Evolutionary conservation across 2,113 vertebrate species (phyloP), one percentile per base, ranked within the genome.

Genomic region (Arvicanthis niloticus): DNA sequence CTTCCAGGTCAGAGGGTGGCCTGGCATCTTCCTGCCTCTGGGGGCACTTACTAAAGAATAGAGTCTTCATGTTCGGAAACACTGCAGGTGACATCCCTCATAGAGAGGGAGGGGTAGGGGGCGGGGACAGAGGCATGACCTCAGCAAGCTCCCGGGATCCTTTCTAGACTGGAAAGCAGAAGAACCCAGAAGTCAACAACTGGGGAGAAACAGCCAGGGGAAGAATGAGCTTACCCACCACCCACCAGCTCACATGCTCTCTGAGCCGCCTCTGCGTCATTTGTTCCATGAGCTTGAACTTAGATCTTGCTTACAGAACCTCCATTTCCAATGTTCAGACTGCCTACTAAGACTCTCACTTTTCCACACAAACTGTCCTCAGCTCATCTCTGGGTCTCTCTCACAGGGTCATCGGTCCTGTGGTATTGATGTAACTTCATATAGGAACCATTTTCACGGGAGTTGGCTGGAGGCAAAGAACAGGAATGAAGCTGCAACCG

Each of bases 401-500:
- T 51, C 53, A 51, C 12, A 37, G 1, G 11, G n/a, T 37, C 45
- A 58, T 85, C 16, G 51, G 3, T 88, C 93, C 29, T 34, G 62
- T 85, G 88, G 53, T 77, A 37, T 24, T 91, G 94, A 82, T 92
- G 45, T 81, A 60, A 94, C 51, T 89, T 58, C 70, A 93, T 91
- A 75, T 37, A 77, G 86, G 80, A 92, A 56, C 76, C 40, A 13
- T 73, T 88, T 96, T 53, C 34, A 22, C 4, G 17, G 58, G 65
- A 42, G 31, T 12, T 67, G 4, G 21, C 73, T 88, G 60, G 22
- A 48, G 68, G 65, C 31, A 70, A 62, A 60, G n/a, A 53, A 34
- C 34, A 48, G 65, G 88, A 93, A 76, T 12, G 53, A 53, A 29
- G 1, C 60, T 91, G 85, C 8, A 48, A 13, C 45, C 24, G 65